phyloP scores from a whole-genome alignment of 1,140 invertebrate genomes.

The Babylonia areolata region DNA sequence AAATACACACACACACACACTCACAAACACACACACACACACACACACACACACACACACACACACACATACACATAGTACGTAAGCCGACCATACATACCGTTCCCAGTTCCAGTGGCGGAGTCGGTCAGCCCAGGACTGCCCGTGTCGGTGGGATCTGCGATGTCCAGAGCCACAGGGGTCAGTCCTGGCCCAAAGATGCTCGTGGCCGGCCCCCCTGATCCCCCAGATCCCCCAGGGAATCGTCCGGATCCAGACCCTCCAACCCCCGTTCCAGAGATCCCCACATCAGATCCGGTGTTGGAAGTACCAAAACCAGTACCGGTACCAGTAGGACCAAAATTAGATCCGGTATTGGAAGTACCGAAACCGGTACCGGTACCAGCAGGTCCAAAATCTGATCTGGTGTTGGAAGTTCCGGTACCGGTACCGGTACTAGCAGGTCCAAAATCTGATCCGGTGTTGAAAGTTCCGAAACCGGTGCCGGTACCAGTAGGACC shows the following conservation, averaged over 20 bases:
- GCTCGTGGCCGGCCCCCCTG: background rate
- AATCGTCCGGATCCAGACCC: background rate
- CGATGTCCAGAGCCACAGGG: background rate
- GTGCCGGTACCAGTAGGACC: background rate
- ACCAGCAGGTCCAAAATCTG: no score
- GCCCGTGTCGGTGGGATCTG: background rate
- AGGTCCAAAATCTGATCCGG: background rate
- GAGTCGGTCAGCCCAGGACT: no score
- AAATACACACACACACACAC: no score
- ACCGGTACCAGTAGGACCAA: background rate
- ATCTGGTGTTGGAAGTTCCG: background rate
- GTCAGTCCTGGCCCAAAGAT: conserved; percentile 5
- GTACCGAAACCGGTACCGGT: background rate
- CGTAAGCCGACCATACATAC: no score
- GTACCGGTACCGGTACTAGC: background rate
- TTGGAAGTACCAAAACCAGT: background rate
- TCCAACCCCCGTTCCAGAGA: background rate
- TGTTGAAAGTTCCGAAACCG: background rate
- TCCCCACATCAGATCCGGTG: background rate
- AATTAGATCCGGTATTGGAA: background rate
- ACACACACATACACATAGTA: no score
- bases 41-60: no score
- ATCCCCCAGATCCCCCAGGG: background rate
- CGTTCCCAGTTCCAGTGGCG: no score
- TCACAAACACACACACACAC: no score